Conservation (phyloP, 2,113 vertebrate genomes). For the Anoplopoma fimbria region DNA sequence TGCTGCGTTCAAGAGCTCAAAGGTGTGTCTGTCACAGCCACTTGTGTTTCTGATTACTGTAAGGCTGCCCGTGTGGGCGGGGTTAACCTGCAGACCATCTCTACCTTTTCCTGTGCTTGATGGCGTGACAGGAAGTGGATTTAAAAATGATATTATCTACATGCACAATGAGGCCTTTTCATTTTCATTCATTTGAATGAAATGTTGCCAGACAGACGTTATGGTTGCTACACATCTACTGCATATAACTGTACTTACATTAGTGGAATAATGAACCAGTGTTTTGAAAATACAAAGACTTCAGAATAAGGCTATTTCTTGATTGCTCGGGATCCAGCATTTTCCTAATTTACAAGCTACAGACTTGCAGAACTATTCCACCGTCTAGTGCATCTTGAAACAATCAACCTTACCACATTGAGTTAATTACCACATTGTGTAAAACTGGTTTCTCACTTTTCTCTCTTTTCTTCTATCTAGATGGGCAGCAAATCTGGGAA, state of each 20-base stretch:
- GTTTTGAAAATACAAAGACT: not conserved
- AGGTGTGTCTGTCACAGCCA: not conserved
- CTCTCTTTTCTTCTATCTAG: conserved; percentile 77
- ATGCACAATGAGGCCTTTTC: conserved; percentile 9
- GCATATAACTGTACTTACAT: not conserved
- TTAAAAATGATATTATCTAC: conserved; percentile 44
- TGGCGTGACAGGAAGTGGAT: conserved; percentile 62
- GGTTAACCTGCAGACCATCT: not conserved
- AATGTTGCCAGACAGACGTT: not conserved
- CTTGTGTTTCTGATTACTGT: not conserved
- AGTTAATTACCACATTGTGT: conserved; percentile 17
- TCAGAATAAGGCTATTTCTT: not conserved
- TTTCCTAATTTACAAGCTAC: not conserved
- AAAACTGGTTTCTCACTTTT: not conserved
- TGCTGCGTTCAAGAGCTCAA: not conserved
- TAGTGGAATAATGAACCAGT: not conserved
- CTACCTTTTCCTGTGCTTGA: conserved; percentile 12
- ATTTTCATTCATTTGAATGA: conserved; percentile 27
- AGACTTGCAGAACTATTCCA: not conserved
- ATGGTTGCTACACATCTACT: not conserved
- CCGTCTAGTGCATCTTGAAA: conserved; percentile 14
- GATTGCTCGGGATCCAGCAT: not conserved
- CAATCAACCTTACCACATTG: not conserved
- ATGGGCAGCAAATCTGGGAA: conserved; percentile 98
- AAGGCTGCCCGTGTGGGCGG: not conserved